Percentiles rank a stretch among this genome's conserved stretches.
These are phyloP conservation scores for Oasisia sp. DNA, from an alignment of 2,888 invertebrate genomes.

Conservation along the genomic window DNA sequence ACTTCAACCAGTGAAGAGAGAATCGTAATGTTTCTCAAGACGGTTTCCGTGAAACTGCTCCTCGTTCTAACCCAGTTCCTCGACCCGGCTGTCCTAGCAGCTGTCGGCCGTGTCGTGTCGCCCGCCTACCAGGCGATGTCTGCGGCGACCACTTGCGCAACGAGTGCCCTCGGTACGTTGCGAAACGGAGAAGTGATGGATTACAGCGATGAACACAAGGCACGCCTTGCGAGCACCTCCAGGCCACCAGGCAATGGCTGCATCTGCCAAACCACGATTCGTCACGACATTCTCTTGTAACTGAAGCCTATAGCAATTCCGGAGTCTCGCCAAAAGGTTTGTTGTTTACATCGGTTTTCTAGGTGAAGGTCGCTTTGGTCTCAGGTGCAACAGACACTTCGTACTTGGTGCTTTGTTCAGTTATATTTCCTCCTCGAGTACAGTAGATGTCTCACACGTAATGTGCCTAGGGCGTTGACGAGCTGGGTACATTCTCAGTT, in stretches of 20 bases:
- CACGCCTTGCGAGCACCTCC: background rate
- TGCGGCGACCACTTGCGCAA: constrained; percentile 13
- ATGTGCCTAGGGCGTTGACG: background rate
- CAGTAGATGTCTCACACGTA: background rate
- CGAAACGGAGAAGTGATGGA: background rate
- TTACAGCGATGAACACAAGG: background rate
- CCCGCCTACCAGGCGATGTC: background rate
- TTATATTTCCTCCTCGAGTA: background rate
- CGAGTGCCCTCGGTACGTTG: background rate
- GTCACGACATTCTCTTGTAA: background rate
- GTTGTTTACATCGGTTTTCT: background rate
- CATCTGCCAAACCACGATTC: constrained; percentile 7
- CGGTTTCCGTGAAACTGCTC: background rate
- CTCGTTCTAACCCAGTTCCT: background rate
- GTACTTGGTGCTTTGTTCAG: background rate
- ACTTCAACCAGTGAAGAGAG: background rate
- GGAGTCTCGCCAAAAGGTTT: background rate
- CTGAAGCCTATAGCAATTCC: background rate
- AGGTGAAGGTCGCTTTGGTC: background rate
- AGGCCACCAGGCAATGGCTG: background rate
- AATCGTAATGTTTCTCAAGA: background rate
- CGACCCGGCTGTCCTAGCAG: background rate
- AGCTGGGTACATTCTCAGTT: too few species aligned
- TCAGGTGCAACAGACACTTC: background rate
- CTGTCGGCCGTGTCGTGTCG: background rate